phyloP scores from a whole-genome alignment of 2,113 vertebrate genomes.

The Sus scrofa region T2T-Sscrofa CM000814.6:87217001-87217500 shows the following conservation, averaged over 20 bases:
- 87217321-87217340: slow-evolving; percentile 42
- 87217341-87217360: background rate
- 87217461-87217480: background rate
- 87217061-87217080: background rate
- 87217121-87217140: background rate
- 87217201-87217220: background rate
- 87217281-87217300: background rate
- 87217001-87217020: background rate
- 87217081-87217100: background rate
- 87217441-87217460: fast-evolving
- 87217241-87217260: background rate
- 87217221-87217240: background rate
- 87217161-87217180: background rate
- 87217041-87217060: background rate
- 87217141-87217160: background rate
- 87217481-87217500: background rate
- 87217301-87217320: slow-evolving; percentile 23
- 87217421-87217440: background rate
- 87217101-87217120: background rate
- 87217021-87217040: background rate
- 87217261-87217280: background rate
- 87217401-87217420: background rate
- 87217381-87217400: background rate
- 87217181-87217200: background rate
- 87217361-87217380: background rate